Conservation (phyloP, 1,140 invertebrate genomes). For the Eriocheir sinensis region DNA sequence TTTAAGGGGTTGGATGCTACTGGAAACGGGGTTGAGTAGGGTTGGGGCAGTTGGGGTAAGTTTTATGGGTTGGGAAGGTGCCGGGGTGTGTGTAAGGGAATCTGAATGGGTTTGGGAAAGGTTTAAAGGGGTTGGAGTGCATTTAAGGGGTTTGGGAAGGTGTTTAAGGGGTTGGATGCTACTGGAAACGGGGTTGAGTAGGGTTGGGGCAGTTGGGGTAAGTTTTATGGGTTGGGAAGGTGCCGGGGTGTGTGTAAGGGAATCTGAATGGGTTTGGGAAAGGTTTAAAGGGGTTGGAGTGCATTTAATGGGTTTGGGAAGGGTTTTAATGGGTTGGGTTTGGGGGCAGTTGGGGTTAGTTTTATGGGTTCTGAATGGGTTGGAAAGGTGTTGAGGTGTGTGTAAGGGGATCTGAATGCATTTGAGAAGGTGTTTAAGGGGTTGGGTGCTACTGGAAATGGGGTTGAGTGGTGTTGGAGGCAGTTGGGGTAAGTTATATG, state of each 20-base stretch:
- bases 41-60: not conserved
- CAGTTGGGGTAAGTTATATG: not conserved
- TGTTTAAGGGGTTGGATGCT: not conserved
- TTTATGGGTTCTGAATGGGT: no score
- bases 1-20: not conserved
- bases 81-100: not conserved
- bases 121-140: no score
- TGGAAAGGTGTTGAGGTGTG: not conserved
- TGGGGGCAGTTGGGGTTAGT: not conserved
- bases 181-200: no score
- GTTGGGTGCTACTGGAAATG: no score
- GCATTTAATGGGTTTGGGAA: not conserved
- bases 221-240: not conserved
- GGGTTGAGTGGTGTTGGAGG: no score
- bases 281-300: no score
- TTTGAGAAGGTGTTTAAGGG: no score
- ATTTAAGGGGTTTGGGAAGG: not conserved
- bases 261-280: no score
- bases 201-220: no score
- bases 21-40: no score
- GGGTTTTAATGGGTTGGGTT: not conserved
- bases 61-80: not conserved
- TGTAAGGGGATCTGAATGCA: no score
- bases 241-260: not conserved
- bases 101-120: no score